Conservation (phyloP, 2,888 invertebrate species). For the Nymphalis urticae region DNA sequence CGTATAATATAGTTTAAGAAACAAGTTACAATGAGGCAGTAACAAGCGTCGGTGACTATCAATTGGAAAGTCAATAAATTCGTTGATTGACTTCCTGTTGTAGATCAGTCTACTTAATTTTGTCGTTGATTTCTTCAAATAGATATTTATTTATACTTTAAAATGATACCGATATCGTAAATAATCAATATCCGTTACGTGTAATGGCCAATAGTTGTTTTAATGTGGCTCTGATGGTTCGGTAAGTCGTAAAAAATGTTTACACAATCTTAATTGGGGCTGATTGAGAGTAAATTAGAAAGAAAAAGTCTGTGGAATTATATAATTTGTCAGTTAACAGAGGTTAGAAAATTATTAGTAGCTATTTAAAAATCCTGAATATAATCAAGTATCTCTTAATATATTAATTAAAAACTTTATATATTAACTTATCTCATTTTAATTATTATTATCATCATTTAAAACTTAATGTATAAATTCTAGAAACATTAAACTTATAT, state of each 20-base stretch:
- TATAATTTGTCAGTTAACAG: constrained; percentile 26
- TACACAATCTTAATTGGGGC: constrained; percentile 35
- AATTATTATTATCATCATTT: not conserved
- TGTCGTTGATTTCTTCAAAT: constrained; percentile 41
- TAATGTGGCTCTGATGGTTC: constrained; percentile 29
- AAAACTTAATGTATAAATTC: not conserved
- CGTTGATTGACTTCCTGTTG: constrained; percentile 69
- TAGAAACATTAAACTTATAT: too few relatives aligned
- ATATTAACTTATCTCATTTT: not conserved
- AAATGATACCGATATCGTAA: constrained; percentile 36
- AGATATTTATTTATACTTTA: constrained; percentile 30
- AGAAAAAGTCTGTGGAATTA: constrained; percentile 29
- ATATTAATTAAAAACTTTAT: not conserved
- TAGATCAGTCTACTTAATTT: constrained; percentile 45
- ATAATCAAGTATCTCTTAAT: not conserved
- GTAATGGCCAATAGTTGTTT: constrained; percentile 30
- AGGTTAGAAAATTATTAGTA: constrained; percentile 6
- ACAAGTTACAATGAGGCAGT: constrained; percentile 34
- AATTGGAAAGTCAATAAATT: constrained; percentile 66
- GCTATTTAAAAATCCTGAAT: not conserved
- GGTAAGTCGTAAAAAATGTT: constrained; percentile 34
- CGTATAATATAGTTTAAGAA: constrained; percentile 36
- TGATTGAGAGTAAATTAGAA: constrained; percentile 28
- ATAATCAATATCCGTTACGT: constrained; percentile 41
- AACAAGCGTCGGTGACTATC: constrained; percentile 28